Percentiles rank a stretch among this genome's conserved stretches.
phyloP scores from a whole-genome alignment of 2,113 vertebrate genomes.

The Ursus arctos region DNA sequence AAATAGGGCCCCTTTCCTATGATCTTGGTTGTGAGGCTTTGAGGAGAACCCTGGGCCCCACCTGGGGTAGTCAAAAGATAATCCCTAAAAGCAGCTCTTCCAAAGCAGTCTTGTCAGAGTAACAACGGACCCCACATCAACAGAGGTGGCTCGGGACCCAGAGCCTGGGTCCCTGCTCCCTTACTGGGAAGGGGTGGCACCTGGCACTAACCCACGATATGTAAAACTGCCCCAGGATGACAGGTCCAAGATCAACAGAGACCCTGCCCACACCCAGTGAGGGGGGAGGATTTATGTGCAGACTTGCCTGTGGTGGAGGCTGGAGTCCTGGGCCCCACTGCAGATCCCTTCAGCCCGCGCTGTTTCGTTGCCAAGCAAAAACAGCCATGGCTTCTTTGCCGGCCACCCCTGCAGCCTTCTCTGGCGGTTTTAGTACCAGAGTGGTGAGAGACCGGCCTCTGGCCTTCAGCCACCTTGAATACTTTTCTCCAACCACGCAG shows the following conservation, averaged over 20 bases:
- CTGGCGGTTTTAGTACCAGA: background rate
- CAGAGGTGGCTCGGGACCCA: slow-evolving; percentile 32
- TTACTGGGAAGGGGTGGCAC: slow-evolving; percentile 53
- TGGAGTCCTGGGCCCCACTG: background rate
- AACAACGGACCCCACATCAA: background rate
- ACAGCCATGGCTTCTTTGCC: background rate
- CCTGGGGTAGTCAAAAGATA: slow-evolving; percentile 48
- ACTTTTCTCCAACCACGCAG: background rate
- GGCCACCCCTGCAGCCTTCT: background rate
- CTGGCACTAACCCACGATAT: slow-evolving; percentile 67
- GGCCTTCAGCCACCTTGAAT: background rate
- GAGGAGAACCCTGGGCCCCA: slow-evolving; percentile 74
- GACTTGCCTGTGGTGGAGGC: background rate
- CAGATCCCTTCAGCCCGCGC: background rate
- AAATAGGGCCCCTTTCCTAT: slow-evolving; percentile 77
- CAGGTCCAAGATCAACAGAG: background rate
- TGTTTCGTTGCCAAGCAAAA: background rate
- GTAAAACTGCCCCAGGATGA: slow-evolving; percentile 1
- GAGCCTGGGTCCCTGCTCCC: background rate
- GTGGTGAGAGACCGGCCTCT: background rate
- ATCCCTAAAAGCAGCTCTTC: slow-evolving; percentile 79
- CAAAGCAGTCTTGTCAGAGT: slow-evolving; percentile 68
- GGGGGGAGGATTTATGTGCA: slow-evolving; percentile 15
- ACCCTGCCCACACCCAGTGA: background rate
- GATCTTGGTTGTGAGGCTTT: slow-evolving; percentile 64